Evolutionary conservation across 2,113 vertebrate genomes (phyloP).

Genomic region (Perca fluviatilis): DNA sequence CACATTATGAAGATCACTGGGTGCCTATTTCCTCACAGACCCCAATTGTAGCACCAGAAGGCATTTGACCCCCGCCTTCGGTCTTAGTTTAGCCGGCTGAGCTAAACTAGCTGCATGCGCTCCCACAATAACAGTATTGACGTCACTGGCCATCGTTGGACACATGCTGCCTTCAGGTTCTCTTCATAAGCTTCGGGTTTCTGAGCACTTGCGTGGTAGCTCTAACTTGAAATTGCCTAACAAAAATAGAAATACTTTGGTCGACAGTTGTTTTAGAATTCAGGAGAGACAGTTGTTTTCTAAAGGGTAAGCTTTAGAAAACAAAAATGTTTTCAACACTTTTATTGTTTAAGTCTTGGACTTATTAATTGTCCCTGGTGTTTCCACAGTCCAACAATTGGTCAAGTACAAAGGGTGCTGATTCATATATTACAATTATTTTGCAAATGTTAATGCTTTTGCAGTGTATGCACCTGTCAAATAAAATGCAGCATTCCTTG

Average conservation of each 20-base stretch:
- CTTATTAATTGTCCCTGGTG: not conserved
- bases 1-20: not conserved
- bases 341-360: not conserved
- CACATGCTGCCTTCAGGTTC: constrained; percentile 65
- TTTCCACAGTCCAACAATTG: not conserved
- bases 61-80: constrained; percentile 46
- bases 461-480: too few species aligned
- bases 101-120: constrained; percentile 71
- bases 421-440: not conserved
- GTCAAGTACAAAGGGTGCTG: not conserved
- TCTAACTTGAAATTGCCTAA: not conserved
- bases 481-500: not conserved
- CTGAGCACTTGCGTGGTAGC: not conserved
- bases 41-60: constrained; percentile 44
- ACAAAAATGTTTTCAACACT: not conserved
- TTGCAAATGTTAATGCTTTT: not conserved
- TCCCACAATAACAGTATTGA: constrained; percentile 83
- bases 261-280: not conserved
- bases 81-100: constrained; percentile 61
- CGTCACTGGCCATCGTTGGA: constrained; percentile 79
- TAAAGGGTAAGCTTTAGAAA: not conserved
- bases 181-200: constrained; percentile 27
- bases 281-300: not conserved
- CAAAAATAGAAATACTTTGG: not conserved
- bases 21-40: constrained; percentile 10